phyloP scores from a whole-genome alignment of 1,140 invertebrate species.

The Scaptomyza graminum region DNA sequence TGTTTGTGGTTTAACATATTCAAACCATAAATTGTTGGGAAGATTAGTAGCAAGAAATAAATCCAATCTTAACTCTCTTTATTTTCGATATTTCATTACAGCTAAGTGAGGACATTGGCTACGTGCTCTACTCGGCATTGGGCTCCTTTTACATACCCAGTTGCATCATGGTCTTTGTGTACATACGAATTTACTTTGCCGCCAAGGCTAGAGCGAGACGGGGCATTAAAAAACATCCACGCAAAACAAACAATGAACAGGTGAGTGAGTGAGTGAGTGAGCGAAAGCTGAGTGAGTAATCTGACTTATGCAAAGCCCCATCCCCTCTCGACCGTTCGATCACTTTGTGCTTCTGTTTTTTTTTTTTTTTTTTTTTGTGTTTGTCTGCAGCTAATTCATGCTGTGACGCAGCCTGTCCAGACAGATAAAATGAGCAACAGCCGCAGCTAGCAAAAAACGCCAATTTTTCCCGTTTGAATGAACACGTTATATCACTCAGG shows the following conservation, averaged over 20 bases:
- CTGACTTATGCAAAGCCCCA: too few relatives aligned
- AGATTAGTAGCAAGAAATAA: neutral
- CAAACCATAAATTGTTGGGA: slow-evolving; percentile 18
- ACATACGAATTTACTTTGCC: slow-evolving; percentile 99
- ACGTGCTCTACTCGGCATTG: slow-evolving; percentile 98
- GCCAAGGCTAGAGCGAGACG: slow-evolving; percentile 95
- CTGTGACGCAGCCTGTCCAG: neutral
- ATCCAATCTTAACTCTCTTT: neutral
- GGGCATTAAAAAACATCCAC: slow-evolving; percentile 91
- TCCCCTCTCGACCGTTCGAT: too few relatives aligned
- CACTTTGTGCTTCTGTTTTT: too few relatives aligned
- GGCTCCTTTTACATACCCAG: slow-evolving; percentile 99
- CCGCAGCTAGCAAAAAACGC: slow-evolving; percentile 41
- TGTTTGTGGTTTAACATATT: slow-evolving; percentile 1
- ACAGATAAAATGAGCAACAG: slow-evolving; percentile 11
- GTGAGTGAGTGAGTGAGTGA: slow-evolving; percentile 83
- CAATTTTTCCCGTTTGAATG: slow-evolving; percentile 61
- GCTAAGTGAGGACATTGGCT: slow-evolving; percentile 97
- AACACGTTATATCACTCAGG: slow-evolving; percentile 26
- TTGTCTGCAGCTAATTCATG: neutral
- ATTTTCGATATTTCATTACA: slow-evolving; percentile 85
- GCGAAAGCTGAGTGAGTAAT: too few relatives aligned
- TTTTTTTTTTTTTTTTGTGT: too few relatives aligned
- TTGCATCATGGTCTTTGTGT: slow-evolving; percentile 99
- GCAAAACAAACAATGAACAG: slow-evolving; percentile 86